These are phyloP conservation scores for Halcyon malimbica DNA, from an alignment of 2,113 vertebrate genomes.

Conservation along the genomic window DNA sequence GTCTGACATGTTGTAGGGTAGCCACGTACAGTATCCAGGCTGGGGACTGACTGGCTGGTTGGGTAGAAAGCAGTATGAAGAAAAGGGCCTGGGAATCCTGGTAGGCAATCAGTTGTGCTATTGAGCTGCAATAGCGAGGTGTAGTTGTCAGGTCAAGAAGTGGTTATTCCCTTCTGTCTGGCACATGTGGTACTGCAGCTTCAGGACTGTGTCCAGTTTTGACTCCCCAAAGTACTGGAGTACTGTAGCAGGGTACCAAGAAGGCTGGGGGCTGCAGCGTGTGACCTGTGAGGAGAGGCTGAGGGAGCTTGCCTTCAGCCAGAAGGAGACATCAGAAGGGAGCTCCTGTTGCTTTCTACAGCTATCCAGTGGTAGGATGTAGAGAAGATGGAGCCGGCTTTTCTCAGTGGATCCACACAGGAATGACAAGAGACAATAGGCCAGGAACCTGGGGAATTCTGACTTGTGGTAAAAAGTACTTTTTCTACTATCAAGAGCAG, in stretches of 20 bases:
- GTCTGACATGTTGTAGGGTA: not conserved
- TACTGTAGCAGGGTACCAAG: not conserved
- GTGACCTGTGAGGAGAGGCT: rapidly evolving
- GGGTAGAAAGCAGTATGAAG: not conserved
- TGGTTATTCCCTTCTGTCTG: not conserved
- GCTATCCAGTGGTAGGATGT: not conserved
- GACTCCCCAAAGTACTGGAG: not conserved
- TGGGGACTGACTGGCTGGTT: not conserved
- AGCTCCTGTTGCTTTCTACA: not conserved
- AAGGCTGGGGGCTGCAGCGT: not conserved
- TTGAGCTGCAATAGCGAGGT: not conserved
- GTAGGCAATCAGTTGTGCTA: rapidly evolving
- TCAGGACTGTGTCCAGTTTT: not conserved
- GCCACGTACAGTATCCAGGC: rapidly evolving
- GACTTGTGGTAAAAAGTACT: not conserved
- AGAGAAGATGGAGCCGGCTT: not conserved
- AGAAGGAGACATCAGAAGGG: not conserved
- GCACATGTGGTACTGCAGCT: not conserved
- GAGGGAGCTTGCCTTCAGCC: not conserved
- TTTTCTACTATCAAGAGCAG: not conserved
- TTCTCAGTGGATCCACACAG: not conserved
- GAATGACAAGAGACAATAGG: not conserved
- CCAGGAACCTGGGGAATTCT: not conserved
- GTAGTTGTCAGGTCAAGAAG: not conserved
- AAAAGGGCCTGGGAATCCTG: not conserved